Evolutionary conservation across 1,140 invertebrate genomes (phyloP).

Genomic region (Drosophila dunni): DNA sequence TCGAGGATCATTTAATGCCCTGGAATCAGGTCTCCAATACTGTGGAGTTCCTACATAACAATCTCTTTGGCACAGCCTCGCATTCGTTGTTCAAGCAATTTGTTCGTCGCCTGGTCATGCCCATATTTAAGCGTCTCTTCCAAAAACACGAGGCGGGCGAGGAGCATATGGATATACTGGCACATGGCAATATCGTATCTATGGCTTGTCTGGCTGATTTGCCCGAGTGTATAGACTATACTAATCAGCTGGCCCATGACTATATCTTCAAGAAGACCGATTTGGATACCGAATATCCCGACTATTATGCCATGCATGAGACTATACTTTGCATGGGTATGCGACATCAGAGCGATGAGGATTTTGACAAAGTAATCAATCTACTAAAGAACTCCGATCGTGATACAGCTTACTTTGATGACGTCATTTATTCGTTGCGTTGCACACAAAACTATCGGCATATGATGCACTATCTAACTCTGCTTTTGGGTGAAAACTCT

Average conservation of each 20-base stretch:
- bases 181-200: slow-evolving; percentile 34
- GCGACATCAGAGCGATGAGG: slow-evolving; percentile 52
- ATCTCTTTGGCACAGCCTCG: slow-evolving; percentile 69
- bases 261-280: slow-evolving; percentile 56
- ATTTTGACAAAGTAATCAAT: slow-evolving; percentile 57
- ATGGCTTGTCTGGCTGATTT: slow-evolving; percentile 70
- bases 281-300: slow-evolving; percentile 27
- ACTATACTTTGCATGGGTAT: slow-evolving; percentile 62
- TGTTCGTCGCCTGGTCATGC: slow-evolving; percentile 58
- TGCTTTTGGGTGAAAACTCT: slow-evolving; percentile 63
- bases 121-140: slow-evolving; percentile 64
- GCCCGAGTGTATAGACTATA: slow-evolving; percentile 65
- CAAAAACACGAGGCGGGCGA: neutral
- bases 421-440: slow-evolving; percentile 69
- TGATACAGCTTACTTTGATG: slow-evolving; percentile 54
- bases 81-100: slow-evolving; percentile 84
- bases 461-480: slow-evolving; percentile 58
- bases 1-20: slow-evolving; percentile 86
- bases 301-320: slow-evolving; percentile 57
- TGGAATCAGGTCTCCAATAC: slow-evolving; percentile 85
- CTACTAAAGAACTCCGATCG: slow-evolving; percentile 43
- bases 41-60: slow-evolving; percentile 44
- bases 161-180: slow-evolving; percentile 9
- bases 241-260: slow-evolving; percentile 49
- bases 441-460: slow-evolving; percentile 67